Evolutionary conservation across 2,113 vertebrate genomes (phyloP).

Genomic region (Smithornis capensis): DNA sequence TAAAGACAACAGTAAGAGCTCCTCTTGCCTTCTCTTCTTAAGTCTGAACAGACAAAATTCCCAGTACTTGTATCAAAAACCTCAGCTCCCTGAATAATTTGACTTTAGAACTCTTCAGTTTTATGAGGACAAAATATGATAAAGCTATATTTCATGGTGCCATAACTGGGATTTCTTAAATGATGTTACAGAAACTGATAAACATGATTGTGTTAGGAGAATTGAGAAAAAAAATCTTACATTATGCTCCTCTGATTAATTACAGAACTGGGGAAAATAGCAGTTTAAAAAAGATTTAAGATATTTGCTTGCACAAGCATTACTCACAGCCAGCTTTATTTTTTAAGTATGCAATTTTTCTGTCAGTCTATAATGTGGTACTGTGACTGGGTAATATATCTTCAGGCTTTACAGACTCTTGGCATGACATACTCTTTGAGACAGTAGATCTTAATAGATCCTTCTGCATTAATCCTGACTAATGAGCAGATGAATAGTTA

Average conservation of each 20-base stretch:
- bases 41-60: background rate
- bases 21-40: background rate
- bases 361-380: conserved; percentile 60
- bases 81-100: background rate
- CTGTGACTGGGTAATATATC: conserved; percentile 51
- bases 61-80: background rate
- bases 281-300: conserved; percentile 60
- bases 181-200: conserved; percentile 44
- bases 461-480: conserved; percentile 50
- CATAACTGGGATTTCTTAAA: conserved; percentile 42
- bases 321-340: conserved; percentile 58
- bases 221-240: background rate
- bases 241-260: conserved; percentile 57
- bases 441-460: conserved; percentile 61
- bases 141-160: conserved; percentile 6
- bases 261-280: conserved; percentile 40
- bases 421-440: conserved; percentile 17
- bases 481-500: conserved; percentile 54
- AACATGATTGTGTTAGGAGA: conserved; percentile 49
- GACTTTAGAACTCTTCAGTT: background rate
- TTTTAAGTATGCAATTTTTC: conserved; percentile 62
- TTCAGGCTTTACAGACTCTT: conserved; percentile 43
- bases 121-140: conserved; percentile 18
- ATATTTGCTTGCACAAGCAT: conserved; percentile 50
- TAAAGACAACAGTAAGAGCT: background rate